Evolutionary conservation across 2,113 vertebrate species (phyloP), one percentile per base, ranked within the genome.

Genomic region (Tragelaphus buxtoni): DNA sequence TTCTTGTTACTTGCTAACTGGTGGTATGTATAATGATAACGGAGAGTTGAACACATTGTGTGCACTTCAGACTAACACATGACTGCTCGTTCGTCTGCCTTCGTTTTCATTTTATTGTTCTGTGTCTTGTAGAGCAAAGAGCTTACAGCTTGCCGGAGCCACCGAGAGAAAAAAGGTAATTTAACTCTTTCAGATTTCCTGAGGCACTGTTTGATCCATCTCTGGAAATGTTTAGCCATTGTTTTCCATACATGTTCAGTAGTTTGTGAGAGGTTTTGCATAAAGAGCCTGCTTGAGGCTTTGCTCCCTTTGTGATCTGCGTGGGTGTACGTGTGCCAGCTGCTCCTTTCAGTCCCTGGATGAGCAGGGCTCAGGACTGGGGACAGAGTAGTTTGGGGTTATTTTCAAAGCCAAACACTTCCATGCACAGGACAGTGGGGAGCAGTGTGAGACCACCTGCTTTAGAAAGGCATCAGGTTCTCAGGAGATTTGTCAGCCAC

Each of bases 151-250:
- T 99, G 76, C 98, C 98, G 0, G 99, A 99, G 80, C 99, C 99
- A 82, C 93, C 98, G 8, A 98, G 98, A 69, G 99, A 99, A 88
- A 99, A 99, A 98, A 99, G 99, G 99, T 99, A 99, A 0, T 74
- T 76, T 18, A 32, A 53, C 49, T 30, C 7, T 82, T 13, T 1
- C 39, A 14, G 0, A 77, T 86, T 94, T 96, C 53, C 61, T 17
- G 18, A 61, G 28, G 28, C 55, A 56, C 17, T 10, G 7, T 39
- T 81, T 42, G 14, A 92, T 42, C 35, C 18, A 3, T 49, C 39
- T 97, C 84, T 84, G 84, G 30, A 81, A 90, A 69, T 88, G 74
- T 89, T 11, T 69, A 9, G 16, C 24, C 5, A 11, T 69, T 1
- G 2, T 60, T 79, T 89, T 56, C n/a, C 18, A 16, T 55, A 8